Base-by-base conservation (phyloP, 2,888 invertebrate species). In the Herminia tarsipennalis region DNA sequence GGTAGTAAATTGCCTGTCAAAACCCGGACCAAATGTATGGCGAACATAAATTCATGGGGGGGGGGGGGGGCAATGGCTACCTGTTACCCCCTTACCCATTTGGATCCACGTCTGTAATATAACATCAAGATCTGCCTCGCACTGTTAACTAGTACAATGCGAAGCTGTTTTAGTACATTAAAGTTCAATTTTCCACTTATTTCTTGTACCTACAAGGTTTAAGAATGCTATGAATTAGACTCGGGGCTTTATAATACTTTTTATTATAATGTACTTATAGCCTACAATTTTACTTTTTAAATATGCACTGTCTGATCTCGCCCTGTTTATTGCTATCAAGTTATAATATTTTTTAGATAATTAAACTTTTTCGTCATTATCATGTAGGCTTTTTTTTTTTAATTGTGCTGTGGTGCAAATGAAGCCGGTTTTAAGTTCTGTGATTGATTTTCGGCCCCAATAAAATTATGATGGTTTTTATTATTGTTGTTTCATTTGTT, bases 361-460 rank as follows among this genome's bases (percentile, higher is more conserved):
- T 44, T 32, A 28, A 5, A 33, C 34, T 16, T 37, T 34, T 37
- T 33, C 46, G 41, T 51, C 32, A 35, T 45, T 50, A 45, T 46
- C 45, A 29, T 53, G 46, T 47, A 22, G 4, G 22, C 46, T 52
- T 45, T 34, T 34, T 57, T 51, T 58, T 41, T 33, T 24, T 45
- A 10, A 24, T 21, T 56, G 43, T 43, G 54, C 46, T 35, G 36
- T 20, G 56, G 49, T 59, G 64, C 66, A 39, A 40, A 49, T 46
- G 34, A 33, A 39, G 56, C 51, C 34, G 16, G 17, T 56, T 57
- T 66, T 69, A 42, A 44, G 67, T 69, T 69, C 65, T 65, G 52
- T 66, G 56, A 63, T 63, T 69, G 35, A 32, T 64, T 52, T 57
- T 43, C 55, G 53, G 67, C 52, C 56, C 47, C 47, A 66, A 59